A percentile compares a stretch with the other conserved stretches of the same genome.
phyloP scores from a whole-genome alignment of 2,888 invertebrate genomes.

The Calliopum simillimum region DNA sequence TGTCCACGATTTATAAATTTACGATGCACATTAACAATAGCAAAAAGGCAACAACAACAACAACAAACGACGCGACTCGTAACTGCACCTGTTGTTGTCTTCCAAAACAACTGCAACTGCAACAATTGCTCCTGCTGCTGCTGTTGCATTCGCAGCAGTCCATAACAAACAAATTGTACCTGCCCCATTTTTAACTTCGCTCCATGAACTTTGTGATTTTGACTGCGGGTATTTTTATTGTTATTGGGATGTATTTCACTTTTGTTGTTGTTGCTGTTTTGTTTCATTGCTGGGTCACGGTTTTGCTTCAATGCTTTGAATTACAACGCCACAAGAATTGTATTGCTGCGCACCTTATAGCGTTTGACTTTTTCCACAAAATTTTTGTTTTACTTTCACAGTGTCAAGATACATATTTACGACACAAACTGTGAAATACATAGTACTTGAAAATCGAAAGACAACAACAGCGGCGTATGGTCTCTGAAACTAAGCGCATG shows the following conservation, averaged over 20 bases:
- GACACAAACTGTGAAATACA: no score
- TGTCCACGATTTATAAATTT: slow-evolving; percentile 19
- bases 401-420: no score
- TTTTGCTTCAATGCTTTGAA: slow-evolving; percentile 33
- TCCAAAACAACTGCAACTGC: neutral
- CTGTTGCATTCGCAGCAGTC: slow-evolving; percentile 8
- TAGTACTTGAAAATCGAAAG: no score
- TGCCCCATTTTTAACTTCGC: slow-evolving; percentile 5
- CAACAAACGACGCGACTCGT: no score
- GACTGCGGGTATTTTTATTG: neutral
- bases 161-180: neutral
- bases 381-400: no score
- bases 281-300: slow-evolving; percentile 48
- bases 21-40: neutral
- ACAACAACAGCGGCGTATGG: no score
- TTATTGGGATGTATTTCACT: neutral
- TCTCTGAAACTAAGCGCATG: no score
- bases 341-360: no score
- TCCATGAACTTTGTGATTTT: slow-evolving; percentile 32
- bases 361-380: no score
- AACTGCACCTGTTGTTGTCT: neutral
- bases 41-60: neutral
- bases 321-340: no score
- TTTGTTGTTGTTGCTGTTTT: slow-evolving; percentile 22
- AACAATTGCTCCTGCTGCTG: slow-evolving; percentile 1